A percentile compares a stretch with the other conserved stretches of the same genome.
Conservation (phyloP, 2,797 vertebrate genomes). For the Ctenopoma multispine region DNA sequence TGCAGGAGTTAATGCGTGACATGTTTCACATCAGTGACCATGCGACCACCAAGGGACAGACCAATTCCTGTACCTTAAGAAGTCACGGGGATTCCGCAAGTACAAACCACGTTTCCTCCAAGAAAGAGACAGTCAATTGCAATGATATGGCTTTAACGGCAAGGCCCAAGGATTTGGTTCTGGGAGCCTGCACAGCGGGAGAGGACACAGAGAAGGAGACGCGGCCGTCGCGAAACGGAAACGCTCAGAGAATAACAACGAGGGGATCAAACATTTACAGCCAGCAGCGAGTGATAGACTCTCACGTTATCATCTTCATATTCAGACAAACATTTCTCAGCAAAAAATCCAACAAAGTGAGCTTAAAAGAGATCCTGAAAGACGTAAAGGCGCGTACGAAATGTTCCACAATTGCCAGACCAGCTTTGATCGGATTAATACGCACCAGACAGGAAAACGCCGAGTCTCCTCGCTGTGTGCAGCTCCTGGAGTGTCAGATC, state of each 20-base stretch:
- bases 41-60: slow-evolving; percentile 13
- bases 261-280: slow-evolving; percentile 48
- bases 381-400: slow-evolving; percentile 80
- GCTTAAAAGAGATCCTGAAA: slow-evolving; percentile 81
- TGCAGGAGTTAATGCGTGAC: slow-evolving; percentile 79
- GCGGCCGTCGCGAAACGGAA: background rate
- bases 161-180: slow-evolving; percentile 29
- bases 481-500: slow-evolving; percentile 73
- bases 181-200: slow-evolving; percentile 1
- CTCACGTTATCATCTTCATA: slow-evolving; percentile 78
- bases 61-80: background rate
- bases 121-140: background rate
- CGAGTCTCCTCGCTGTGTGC: slow-evolving; percentile 60
- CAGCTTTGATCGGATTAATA: slow-evolving; percentile 83
- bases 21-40: slow-evolving; percentile 66
- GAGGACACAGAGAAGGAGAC: background rate
- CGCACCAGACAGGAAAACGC: slow-evolving; percentile 56
- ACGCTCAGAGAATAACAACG: slow-evolving; percentile 36
- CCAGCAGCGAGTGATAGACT: slow-evolving; percentile 71
- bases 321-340: slow-evolving; percentile 78
- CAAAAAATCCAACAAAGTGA: slow-evolving; percentile 37
- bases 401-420: slow-evolving; percentile 44
- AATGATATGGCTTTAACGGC: slow-evolving; percentile 22
- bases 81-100: background rate
- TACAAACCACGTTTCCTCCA: background rate